These are phyloP conservation scores for Coreius guichenoti DNA, from an alignment of 2,797 vertebrate species.

Conservation along the genomic window DNA sequence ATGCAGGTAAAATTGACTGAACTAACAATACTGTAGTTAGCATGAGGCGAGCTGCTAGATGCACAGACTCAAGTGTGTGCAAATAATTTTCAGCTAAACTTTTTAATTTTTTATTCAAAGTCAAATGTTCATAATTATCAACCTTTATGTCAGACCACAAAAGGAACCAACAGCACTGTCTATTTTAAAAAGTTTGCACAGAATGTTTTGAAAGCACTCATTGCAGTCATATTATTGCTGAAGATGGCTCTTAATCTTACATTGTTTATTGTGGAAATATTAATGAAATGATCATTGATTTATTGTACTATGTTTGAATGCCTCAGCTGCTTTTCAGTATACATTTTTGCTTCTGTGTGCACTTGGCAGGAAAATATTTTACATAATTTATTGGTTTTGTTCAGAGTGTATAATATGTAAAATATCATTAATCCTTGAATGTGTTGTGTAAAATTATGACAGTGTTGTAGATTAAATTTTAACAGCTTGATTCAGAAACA, in stretches of 20 bases:
- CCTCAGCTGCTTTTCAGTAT: not conserved
- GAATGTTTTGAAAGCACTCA: not conserved
- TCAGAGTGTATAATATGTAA: conserved; percentile 24
- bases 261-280: conserved; percentile 16
- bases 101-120: not conserved
- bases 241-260: not conserved
- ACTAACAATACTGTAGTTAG: not conserved
- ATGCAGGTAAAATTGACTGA: not conserved
- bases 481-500: not conserved
- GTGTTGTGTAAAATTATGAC: not conserved
- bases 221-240: conserved; percentile 10
- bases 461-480: conserved; percentile 4
- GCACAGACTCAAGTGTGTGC: not conserved
- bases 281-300: conserved; percentile 3
- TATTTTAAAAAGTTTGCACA: conserved; percentile 28
- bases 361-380: conserved; percentile 16
- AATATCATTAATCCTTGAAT: conserved; percentile 10
- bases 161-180: not conserved
- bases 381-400: conserved; percentile 36
- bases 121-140: not conserved
- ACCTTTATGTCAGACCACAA: not conserved
- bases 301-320: not conserved
- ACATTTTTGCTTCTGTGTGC: not conserved
- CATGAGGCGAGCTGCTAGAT: conserved; percentile 21
- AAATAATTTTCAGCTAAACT: not conserved